Evolutionary conservation across 2,113 vertebrate genomes (phyloP).

Genomic region (Sarotherodon lohbergeri): DNA sequence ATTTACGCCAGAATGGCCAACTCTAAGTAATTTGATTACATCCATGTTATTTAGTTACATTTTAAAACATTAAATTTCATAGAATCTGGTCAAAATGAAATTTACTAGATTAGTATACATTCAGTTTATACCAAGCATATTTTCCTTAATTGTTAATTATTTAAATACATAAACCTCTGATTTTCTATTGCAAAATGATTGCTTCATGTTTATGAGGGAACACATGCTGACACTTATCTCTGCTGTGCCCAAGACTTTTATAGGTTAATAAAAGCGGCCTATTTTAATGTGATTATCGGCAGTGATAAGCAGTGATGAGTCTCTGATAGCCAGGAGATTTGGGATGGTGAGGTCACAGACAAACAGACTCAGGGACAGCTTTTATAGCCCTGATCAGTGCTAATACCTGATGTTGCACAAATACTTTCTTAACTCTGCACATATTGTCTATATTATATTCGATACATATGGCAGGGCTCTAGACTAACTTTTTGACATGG

Average conservation of each 20-base stretch:
- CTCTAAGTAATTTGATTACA: neutral
- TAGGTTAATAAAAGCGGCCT: neutral
- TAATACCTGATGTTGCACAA: neutral
- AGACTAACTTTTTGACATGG: no score
- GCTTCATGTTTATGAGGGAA: neutral
- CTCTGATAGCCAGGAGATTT: neutral
- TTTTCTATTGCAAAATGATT: neutral
- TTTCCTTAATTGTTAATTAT: neutral
- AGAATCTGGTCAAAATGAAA: neutral
- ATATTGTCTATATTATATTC: neutral
- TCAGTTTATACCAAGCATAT: neutral
- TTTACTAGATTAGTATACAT: neutral
- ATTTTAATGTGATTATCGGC: neutral
- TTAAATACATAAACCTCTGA: neutral
- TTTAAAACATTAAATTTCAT: neutral
- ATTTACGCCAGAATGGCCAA: neutral
- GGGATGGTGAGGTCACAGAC: rapidly evolving
- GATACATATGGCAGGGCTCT: neutral
- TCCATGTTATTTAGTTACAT: neutral
- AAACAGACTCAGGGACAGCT: neutral
- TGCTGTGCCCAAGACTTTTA: neutral
- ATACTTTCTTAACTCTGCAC: neutral
- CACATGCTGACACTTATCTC: neutral
- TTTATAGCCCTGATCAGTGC: neutral
- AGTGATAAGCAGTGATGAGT: neutral